Evolutionary conservation across 2,888 invertebrate species (phyloP), one percentile per base, ranked within the genome.

Genomic region (Sarcophaga carnaria): DNA sequence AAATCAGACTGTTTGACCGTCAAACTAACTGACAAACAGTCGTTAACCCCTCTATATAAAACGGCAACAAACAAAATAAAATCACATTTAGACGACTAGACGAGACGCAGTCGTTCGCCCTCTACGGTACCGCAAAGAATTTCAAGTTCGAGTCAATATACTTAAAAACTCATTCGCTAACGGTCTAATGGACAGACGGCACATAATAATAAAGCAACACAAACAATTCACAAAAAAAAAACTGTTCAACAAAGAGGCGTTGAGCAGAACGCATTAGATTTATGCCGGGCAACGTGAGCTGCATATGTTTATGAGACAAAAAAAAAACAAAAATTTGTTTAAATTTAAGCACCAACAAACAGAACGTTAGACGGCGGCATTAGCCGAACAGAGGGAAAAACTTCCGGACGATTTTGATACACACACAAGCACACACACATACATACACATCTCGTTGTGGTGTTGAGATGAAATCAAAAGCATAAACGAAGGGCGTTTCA

Each of bases 261-360:
- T 89, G 88, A 87, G 89, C 85, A 88, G 85, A 90, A 90, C 89
- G 90, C 92, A 92, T 92, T 92, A 92, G 92, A 92, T 92, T 92
- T 92, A 91, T 92, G 91, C 90, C 90, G 89, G 90, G 89, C 90
- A 90, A 92, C 92, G 92, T 92, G 92, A 92, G 92, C 90, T 92
- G 92, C 92, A 92, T 92, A 92, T 92, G 92, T 92, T 92, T 92
- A 92, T 91, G 89, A 54, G 54, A 90, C 89, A 90, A 67, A 76
- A 47, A 17, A 71, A 64, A 76, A 27, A 75, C 59, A 72, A 59
- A 83, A 59, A 62, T 71, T 83, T 71, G 8, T 37, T 37, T 37
- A 37, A 37, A 37, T 37, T 37, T 77, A 49, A 67, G 22, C 66
- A 72, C 64, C 45, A 70, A 17, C 4, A 2, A 49, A 54, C 4